Conservation (phyloP, 1,140 invertebrate species). For the Asobara japonica region DNA sequence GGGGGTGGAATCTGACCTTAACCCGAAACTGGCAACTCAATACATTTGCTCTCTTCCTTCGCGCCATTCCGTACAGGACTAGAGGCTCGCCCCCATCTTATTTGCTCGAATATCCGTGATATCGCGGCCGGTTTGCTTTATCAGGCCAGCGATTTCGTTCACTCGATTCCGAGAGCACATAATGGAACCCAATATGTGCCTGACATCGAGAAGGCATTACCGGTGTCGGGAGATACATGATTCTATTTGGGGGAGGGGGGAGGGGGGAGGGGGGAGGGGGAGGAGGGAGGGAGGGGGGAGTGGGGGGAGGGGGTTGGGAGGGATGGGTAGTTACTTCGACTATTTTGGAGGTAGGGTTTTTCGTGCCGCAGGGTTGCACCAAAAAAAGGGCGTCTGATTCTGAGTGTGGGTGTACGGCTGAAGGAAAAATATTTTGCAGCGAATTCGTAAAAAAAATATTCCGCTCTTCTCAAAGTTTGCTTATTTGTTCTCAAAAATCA, state of each 20-base stretch:
- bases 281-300: too few relatives aligned
- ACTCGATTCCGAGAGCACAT: slow-evolving; percentile 9
- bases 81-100: slow-evolving; percentile 4
- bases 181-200: slow-evolving; percentile 10
- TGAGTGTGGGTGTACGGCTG: too few relatives aligned
- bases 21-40: slow-evolving; percentile 36
- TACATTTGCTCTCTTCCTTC: not conserved
- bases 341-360: too few relatives aligned
- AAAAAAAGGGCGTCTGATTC: too few relatives aligned
- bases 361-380: too few relatives aligned
- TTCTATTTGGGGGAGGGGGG: not conserved
- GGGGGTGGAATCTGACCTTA: slow-evolving; percentile 46
- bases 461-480: too few relatives aligned
- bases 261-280: too few relatives aligned
- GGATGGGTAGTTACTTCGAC: too few relatives aligned
- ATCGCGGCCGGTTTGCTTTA: slow-evolving; percentile 8
- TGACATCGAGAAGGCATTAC: slow-evolving; percentile 6
- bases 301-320: too few relatives aligned
- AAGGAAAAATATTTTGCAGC: too few relatives aligned
- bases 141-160: slow-evolving; percentile 11
- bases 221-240: not conserved
- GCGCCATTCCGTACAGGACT: not conserved
- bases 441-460: too few relatives aligned
- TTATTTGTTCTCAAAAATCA: too few relatives aligned
- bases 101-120: slow-evolving; percentile 15